phyloP scores from a whole-genome alignment of 2,113 vertebrate genomes.

The Amphilophus citrinellus region DNA sequence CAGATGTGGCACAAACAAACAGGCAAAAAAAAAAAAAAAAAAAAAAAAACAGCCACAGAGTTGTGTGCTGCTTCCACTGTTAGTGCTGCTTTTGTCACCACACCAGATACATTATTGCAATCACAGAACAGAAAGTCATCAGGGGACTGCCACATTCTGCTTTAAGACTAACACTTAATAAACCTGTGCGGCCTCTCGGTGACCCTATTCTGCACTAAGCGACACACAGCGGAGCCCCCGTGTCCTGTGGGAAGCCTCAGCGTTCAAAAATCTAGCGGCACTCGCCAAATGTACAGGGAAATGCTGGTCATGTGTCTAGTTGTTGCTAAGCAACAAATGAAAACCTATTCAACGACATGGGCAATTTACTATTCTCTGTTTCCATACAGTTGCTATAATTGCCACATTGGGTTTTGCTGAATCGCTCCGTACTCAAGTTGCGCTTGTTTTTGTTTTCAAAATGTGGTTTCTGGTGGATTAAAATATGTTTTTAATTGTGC shows the following conservation, averaged over 20 bases:
- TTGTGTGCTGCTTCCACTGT: fast-evolving
- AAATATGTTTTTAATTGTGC: not conserved
- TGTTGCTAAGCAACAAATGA: slow-evolving; percentile 11
- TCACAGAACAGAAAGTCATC: not conserved
- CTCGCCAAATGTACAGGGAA: not conserved
- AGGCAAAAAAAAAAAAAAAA: fast-evolving
- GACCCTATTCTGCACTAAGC: slow-evolving; percentile 8
- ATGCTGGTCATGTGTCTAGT: not conserved
- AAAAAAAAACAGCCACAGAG: fast-evolving
- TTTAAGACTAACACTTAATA: slow-evolving; percentile 9
- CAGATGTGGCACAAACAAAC: slow-evolving; percentile 16
- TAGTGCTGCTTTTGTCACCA: not conserved
- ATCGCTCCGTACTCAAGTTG: not conserved
- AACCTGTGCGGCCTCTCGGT: not conserved
- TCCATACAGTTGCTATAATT: slow-evolving; percentile 7
- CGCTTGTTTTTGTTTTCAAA: not conserved
- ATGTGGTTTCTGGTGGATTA: not conserved
- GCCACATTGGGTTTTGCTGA: not conserved
- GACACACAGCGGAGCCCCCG: not conserved
- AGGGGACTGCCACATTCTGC: not conserved
- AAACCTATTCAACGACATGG: not conserved
- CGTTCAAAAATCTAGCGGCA: not conserved
- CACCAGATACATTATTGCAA: not conserved
- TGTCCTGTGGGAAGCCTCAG: not conserved
- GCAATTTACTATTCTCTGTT: not conserved